A percentile compares a stretch with the other conserved stretches of the same genome.
These are phyloP conservation scores for Pygmarrhopalites habei DNA, from an alignment of 1,140 invertebrate species.

Conservation along the genomic window DNA sequence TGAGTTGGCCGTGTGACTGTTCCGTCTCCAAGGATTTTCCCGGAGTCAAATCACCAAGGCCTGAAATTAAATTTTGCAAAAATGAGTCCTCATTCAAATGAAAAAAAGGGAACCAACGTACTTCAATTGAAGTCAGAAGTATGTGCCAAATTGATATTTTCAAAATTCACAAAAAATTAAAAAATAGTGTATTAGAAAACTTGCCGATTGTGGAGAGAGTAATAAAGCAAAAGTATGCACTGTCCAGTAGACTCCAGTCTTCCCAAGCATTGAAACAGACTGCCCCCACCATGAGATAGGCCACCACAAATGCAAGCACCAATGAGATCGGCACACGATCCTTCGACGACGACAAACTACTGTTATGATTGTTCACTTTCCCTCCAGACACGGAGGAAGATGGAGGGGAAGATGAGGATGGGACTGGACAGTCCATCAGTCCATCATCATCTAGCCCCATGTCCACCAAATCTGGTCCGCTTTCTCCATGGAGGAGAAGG, in stretches of 20 bases:
- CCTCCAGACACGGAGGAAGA: neutral
- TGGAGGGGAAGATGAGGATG: neutral
- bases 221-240: slow-evolving; percentile 80
- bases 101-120: neutral
- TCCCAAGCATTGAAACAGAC: slow-evolving; percentile 63
- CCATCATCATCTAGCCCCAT: slow-evolving; percentile 12
- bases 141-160: neutral
- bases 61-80: too few species aligned
- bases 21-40: slow-evolving; percentile 51
- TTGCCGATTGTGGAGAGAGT: slow-evolving; percentile 78
- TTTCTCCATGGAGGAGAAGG: slow-evolving; percentile 51
- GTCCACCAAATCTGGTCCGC: slow-evolving; percentile 41
- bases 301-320: slow-evolving; percentile 59
- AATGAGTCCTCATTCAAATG: neutral
- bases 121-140: too few species aligned
- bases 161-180: neutral
- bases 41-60: slow-evolving; percentile 71
- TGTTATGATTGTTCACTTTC: too few species aligned
- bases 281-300: slow-evolving; percentile 64
- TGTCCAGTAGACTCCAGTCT: slow-evolving; percentile 72
- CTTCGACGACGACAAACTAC: slow-evolving; percentile 32
- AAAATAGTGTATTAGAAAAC: too few species aligned
- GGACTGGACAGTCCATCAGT: too few species aligned
- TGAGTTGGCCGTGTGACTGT: slow-evolving; percentile 60
- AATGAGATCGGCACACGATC: slow-evolving; percentile 58